These are phyloP conservation scores for Rapana venosa DNA, from an alignment of 2,888 invertebrate genomes.

Conservation along the genomic window DNA sequence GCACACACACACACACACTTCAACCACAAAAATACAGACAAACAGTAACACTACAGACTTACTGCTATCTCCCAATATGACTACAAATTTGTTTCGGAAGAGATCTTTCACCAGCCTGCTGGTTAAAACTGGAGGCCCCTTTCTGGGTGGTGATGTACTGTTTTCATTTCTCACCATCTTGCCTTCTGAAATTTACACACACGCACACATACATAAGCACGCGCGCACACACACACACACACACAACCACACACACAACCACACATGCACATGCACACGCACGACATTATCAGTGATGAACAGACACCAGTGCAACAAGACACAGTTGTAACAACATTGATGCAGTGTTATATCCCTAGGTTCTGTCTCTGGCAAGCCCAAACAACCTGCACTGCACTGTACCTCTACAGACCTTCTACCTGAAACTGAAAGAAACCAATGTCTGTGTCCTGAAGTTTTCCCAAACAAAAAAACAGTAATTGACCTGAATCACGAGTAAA, in stretches of 20 bases:
- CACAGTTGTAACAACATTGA: background rate
- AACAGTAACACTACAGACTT: conserved; percentile 49
- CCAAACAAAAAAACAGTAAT: too few relatives aligned
- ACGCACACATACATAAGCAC: background rate
- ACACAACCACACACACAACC: background rate
- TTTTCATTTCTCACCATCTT: conserved; percentile 13
- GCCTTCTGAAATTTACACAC: background rate
- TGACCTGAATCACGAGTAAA: too few relatives aligned
- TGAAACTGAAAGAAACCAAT: too few relatives aligned
- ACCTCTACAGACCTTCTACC: background rate
- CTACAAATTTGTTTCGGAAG: conserved; percentile 71
- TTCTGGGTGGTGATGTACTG: background rate
- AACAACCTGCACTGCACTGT: background rate
- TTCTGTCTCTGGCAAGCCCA: background rate
- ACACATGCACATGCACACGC: background rate
- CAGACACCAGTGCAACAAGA: background rate
- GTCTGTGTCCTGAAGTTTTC: too few relatives aligned
- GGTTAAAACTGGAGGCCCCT: background rate
- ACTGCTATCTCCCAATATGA: conserved; percentile 76
- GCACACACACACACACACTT: too few relatives aligned
- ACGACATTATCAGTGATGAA: background rate
- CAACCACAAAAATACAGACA: too few relatives aligned
- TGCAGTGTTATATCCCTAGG: background rate
- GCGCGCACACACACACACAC: background rate
- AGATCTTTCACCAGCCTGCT: conserved; percentile 62